Evolutionary conservation across 2,888 invertebrate species (phyloP), one percentile per base, ranked within the genome.

Genomic region (Arge pagana): DNA sequence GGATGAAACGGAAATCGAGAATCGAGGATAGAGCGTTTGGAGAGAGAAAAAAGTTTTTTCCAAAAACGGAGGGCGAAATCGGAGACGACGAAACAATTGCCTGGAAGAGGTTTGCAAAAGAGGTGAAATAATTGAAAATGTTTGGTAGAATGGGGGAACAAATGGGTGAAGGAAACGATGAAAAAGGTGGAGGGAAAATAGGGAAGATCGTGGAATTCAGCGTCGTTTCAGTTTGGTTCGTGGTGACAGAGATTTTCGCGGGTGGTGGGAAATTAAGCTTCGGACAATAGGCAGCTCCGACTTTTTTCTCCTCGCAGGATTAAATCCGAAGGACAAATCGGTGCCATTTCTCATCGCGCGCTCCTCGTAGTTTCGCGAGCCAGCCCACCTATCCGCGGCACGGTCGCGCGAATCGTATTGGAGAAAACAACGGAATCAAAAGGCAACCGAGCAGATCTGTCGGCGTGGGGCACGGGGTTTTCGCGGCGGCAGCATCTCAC

Each of bases 241-340:
- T 4, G 11, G 18, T 19, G 16, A 15, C 13, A 19, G 2, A 36
- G 8, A 6, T n/a, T n/a, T 4, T 2, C 18, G 7, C n/a, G 11
- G 42, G 5, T 3, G 19, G 15, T 18, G 28, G 28, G n/a, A 30
- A 42, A 42, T 28, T 42, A 42, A 42, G 23, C 31, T 30, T 28
- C 28, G 42, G 42, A 42, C 42, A 42, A 42, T 42, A 30, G 42
- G n/a, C 23, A 42, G 31, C 30, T n/a, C n/a, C n/a, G n/a, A n/a
- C n/a, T n/a, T n/a, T n/a, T 42, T 45, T 45, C 35, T 45, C 33
- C 33, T 35, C 23, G 5, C 15, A 24, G 45, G 31, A 45, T 45
- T 45, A 45, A 45, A 45, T 45, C 33, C 19, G 45, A 35, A 26
- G n/a, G 10, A 26, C 4, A 26, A 26, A 8, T 8, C 28, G 3